Conservation (phyloP, 2,797 vertebrate genomes). For the Enteromius afrohamiltoni region DNA sequence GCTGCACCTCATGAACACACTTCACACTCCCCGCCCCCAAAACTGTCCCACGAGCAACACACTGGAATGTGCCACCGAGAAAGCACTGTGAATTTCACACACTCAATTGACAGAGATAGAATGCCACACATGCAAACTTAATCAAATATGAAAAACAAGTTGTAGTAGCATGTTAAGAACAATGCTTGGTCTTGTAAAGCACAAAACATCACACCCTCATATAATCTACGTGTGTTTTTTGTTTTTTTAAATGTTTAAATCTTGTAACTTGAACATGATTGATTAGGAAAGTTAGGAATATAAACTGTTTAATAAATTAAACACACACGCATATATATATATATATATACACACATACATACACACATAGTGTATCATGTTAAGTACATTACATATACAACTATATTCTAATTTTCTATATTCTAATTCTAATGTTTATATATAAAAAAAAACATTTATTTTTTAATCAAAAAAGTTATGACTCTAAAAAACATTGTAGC, state of each 20-base stretch:
- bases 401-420: background rate
- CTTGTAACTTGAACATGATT: background rate
- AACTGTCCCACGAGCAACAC: conserved; percentile 33
- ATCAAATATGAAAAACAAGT: conserved; percentile 34
- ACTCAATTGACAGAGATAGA: background rate
- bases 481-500: too few relatives aligned
- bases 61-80: conserved; percentile 53
- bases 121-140: conserved; percentile 42
- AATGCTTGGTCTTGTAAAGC: background rate
- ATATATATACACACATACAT: too few relatives aligned
- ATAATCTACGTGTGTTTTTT: background rate
- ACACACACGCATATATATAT: too few relatives aligned
- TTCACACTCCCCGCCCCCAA: conserved; percentile 28
- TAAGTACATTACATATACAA: background rate
- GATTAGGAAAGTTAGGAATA: background rate
- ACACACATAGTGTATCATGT: background rate
- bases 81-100: background rate
- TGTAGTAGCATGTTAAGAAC: background rate
- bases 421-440: background rate
- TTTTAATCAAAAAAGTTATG: background rate
- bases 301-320: background rate
- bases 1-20: conserved; percentile 51
- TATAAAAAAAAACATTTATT: background rate
- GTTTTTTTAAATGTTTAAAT: background rate
- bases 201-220: conserved; percentile 9